phyloP scores from a whole-genome alignment of 2,888 invertebrate genomes.

The Erebia palarica region DNA sequence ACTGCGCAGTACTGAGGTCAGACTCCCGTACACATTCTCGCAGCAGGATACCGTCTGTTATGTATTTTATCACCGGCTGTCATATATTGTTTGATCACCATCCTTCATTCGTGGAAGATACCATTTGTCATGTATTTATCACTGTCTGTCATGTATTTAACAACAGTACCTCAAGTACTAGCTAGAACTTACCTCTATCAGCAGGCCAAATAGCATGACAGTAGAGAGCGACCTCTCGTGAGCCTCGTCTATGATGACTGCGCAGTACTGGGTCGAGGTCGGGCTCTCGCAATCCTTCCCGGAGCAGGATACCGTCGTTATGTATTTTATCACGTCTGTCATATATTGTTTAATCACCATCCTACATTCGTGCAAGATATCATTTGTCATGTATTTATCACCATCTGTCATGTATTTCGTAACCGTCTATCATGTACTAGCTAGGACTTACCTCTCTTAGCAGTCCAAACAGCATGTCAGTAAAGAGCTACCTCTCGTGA shows the following conservation, averaged over 20 bases:
- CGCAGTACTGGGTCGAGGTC: conserved; percentile 98
- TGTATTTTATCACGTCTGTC: conserved; percentile 82
- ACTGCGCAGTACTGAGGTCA: too few relatives aligned
- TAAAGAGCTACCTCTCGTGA: conserved; percentile 98
- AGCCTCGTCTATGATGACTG: neutral
- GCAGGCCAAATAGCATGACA: conserved; percentile 97
- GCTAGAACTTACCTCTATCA: too few relatives aligned
- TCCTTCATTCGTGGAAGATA: too few relatives aligned
- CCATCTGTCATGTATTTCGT: neutral
- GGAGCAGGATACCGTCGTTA: conserved; percentile 98
- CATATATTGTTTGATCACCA: too few relatives aligned
- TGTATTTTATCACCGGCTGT: too few relatives aligned
- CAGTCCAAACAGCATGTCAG: conserved; percentile 98
- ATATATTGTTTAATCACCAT: neutral
- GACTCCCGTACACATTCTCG: too few relatives aligned
- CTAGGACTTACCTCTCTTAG: conserved; percentile 95
- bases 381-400: neutral
- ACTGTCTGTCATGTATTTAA: too few relatives aligned
- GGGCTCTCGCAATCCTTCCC: conserved; percentile 95
- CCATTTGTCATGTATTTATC: too few relatives aligned
- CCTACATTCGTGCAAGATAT: neutral
- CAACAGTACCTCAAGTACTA: too few relatives aligned
- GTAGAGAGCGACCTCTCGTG: conserved; percentile 93
- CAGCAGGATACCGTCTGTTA: too few relatives aligned
- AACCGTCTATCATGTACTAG: conserved; percentile 99